A percentile compares a stretch with the other conserved stretches of the same genome.
Evolutionary conservation across 2,888 invertebrate species (phyloP).

Genomic region (Polydrusus tereticollis): DNA sequence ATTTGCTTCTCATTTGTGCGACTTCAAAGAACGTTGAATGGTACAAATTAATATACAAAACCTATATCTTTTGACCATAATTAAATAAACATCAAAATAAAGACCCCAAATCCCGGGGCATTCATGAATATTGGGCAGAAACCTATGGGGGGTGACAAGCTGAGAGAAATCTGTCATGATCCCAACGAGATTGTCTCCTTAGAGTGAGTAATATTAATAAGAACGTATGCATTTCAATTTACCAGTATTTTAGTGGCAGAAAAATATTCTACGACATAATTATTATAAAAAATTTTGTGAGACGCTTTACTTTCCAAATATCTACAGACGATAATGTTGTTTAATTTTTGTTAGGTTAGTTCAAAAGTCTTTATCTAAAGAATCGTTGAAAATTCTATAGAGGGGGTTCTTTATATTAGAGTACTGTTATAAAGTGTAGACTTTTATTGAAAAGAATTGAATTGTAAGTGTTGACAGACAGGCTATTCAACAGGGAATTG

Average conservation of each 20-base stretch:
- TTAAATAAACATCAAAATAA: constrained; percentile 51
- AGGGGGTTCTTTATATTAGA: constrained; percentile 46
- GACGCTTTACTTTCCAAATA: no score
- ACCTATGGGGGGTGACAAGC: constrained; percentile 28
- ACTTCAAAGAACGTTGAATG: constrained; percentile 2
- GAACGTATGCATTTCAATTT: no score
- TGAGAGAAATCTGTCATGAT: constrained; percentile 21
- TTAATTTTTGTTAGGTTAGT: no score
- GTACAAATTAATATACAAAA: constrained; percentile 44
- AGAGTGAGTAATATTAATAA: constrained; percentile 11
- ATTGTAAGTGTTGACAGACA: constrained; percentile 64
- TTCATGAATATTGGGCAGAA: constrained; percentile 47
- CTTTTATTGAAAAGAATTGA: constrained; percentile 64
- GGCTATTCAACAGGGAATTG: constrained; percentile 55
- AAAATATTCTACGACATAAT: no score
- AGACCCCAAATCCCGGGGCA: constrained; percentile 44
- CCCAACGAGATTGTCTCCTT: constrained; percentile 21
- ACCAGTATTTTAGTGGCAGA: no score
- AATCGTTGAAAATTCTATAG: background rate
- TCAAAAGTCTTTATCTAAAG: constrained; percentile 6
- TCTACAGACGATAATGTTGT: no score
- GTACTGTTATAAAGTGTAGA: constrained; percentile 51
- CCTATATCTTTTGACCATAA: constrained; percentile 46
- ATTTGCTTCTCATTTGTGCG: no score
- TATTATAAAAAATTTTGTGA: no score